Evolutionary conservation across 2,797 vertebrate genomes (phyloP).

Genomic region (Trachops cirrhosus): DNA sequence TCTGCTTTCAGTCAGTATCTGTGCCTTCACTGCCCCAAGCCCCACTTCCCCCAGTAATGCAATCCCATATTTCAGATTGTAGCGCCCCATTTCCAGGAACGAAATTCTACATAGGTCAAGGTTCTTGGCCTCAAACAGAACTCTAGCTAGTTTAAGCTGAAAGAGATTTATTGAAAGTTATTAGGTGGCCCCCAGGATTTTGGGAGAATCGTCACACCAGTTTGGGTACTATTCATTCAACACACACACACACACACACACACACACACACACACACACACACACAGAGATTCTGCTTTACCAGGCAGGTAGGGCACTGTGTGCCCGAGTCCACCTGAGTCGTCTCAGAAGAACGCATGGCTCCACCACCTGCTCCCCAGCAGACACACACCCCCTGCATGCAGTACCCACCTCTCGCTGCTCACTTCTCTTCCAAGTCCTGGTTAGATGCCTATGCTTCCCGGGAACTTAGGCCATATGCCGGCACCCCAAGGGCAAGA

Average conservation of each 20-base stretch:
- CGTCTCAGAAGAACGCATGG: background rate
- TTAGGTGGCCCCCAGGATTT: background rate
- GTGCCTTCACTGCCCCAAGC: background rate
- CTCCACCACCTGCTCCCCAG: background rate
- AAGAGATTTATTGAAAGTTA: background rate
- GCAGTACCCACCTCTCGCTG: background rate
- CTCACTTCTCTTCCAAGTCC: background rate
- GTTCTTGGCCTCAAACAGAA: background rate
- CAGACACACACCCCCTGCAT: background rate
- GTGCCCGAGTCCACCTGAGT: fast-evolving
- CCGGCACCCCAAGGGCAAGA: background rate
- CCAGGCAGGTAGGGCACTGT: background rate
- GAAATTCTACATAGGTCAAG: background rate
- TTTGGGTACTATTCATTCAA: background rate
- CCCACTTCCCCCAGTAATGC: no score
- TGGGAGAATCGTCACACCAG: background rate
- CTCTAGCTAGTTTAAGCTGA: background rate
- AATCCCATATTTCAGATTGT: background rate
- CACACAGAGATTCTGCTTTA: background rate
- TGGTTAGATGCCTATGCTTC: background rate
- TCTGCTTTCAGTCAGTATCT: background rate
- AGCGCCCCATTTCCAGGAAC: background rate
- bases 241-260: background rate
- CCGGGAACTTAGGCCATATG: background rate
- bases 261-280: background rate